These are phyloP conservation scores for Keiferia lycopersicella DNA, from an alignment of 2,888 invertebrate species.

Conservation along the genomic window DNA sequence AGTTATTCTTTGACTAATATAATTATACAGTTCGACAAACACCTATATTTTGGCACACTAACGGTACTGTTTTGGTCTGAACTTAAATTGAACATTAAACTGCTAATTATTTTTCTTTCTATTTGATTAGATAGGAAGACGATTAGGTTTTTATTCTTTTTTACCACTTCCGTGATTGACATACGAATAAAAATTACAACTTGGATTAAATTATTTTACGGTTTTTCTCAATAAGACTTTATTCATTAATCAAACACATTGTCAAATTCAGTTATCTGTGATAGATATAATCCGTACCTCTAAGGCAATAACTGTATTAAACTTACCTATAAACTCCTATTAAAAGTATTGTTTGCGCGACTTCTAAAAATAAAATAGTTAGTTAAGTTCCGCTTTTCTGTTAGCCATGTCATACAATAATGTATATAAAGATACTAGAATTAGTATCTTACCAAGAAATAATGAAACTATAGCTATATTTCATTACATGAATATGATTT, in stretches of 20 bases:
- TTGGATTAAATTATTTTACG: neutral
- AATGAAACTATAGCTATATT: neutral
- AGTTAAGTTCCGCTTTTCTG: constrained; percentile 4
- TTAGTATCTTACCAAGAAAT: neutral
- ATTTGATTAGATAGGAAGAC: neutral
- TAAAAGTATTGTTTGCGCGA: neutral
- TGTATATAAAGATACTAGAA: neutral
- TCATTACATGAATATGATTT: neutral
- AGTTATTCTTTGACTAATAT: constrained; percentile 1
- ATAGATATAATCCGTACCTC: constrained; percentile 48
- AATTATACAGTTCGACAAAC: constrained; percentile 30
- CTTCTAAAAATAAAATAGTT: neutral
- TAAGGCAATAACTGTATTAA: constrained; percentile 45
- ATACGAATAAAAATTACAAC: neutral
- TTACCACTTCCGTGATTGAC: neutral
- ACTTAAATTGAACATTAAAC: neutral
- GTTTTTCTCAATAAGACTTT: neutral
- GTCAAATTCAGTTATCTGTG: constrained; percentile 40
- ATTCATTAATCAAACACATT: constrained; percentile 19
- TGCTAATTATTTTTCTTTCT: neutral
- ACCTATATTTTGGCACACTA: constrained; percentile 36
- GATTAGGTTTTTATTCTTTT: neutral
- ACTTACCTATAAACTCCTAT: constrained; percentile 12
- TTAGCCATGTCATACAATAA: neutral
- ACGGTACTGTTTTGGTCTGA: constrained; percentile 33